Evolutionary conservation across 2,113 vertebrate species (phyloP).

Genomic region (Ciconia boyciana): DNA sequence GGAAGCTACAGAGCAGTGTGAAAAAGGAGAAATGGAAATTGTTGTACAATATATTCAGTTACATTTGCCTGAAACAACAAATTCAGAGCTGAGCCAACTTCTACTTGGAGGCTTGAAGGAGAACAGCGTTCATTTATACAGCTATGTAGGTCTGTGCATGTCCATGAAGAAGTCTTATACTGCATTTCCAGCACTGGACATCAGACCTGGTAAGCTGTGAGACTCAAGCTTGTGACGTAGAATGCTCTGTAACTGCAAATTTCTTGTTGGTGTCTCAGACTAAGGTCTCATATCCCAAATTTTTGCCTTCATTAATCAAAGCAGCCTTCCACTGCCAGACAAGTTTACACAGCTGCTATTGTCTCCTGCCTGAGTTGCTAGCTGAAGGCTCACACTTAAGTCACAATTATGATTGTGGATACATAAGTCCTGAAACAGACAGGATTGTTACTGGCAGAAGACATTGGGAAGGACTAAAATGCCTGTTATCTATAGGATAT

Average conservation of each 20-base stretch:
- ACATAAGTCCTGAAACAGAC: rapidly evolving
- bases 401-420: background rate
- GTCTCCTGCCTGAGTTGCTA: background rate
- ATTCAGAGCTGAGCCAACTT: background rate
- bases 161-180: background rate
- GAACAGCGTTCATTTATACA: background rate
- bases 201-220: background rate
- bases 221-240: background rate
- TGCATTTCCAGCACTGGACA: background rate
- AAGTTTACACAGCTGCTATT: background rate
- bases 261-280: background rate
- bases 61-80: background rate
- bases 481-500: background rate
- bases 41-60: background rate
- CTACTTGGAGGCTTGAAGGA: background rate
- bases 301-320: background rate
- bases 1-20: background rate
- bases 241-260: background rate
- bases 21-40: background rate
- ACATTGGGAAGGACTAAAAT: background rate
- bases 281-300: background rate
- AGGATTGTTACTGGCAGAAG: background rate
- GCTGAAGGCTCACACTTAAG: background rate
- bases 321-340: background rate
- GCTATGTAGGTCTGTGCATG: background rate